phyloP scores from a whole-genome alignment of 2,113 vertebrate species.

The Spea bombifrons region DNA sequence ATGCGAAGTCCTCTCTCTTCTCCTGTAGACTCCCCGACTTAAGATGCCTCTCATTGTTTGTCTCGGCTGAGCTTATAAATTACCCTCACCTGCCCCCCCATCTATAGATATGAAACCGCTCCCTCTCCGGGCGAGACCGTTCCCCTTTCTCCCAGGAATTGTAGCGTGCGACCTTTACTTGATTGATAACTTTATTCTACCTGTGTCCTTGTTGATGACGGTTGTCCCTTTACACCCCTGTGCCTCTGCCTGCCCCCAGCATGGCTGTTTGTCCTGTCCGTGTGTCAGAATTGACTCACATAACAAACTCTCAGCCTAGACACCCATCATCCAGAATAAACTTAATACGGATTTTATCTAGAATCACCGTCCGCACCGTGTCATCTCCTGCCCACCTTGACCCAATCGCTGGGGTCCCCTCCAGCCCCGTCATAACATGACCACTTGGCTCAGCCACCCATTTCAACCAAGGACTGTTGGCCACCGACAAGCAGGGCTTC shows the following conservation, averaged over 20 bases:
- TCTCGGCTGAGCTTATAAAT: not conserved
- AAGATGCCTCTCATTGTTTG: not conserved
- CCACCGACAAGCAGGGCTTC: not conserved
- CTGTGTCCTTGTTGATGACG: conserved; percentile 10
- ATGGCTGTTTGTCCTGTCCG: not conserved
- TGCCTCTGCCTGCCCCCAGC: not conserved
- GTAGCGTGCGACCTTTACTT: conserved; percentile 23
- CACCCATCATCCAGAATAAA: too few relatives aligned
- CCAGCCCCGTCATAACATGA: too few relatives aligned
- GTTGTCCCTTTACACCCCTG: not conserved
- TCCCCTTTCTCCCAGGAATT: conserved; percentile 32
- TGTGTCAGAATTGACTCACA: not conserved
- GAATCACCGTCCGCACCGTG: too few relatives aligned
- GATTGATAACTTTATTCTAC: conserved; percentile 39
- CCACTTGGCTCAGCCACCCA: too few relatives aligned
- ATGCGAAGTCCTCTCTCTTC: not conserved
- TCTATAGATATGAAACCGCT: not conserved
- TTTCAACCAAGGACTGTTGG: too few relatives aligned
- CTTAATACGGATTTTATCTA: too few relatives aligned
- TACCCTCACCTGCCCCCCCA: not conserved
- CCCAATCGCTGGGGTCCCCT: too few relatives aligned
- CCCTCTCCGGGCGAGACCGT: not conserved
- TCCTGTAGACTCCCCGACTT: not conserved
- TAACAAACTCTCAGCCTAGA: too few relatives aligned
- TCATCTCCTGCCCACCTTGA: too few relatives aligned